These are phyloP conservation scores for Torymus tubicola DNA, from an alignment of 2,888 invertebrate genomes.

Conservation along the genomic window DNA sequence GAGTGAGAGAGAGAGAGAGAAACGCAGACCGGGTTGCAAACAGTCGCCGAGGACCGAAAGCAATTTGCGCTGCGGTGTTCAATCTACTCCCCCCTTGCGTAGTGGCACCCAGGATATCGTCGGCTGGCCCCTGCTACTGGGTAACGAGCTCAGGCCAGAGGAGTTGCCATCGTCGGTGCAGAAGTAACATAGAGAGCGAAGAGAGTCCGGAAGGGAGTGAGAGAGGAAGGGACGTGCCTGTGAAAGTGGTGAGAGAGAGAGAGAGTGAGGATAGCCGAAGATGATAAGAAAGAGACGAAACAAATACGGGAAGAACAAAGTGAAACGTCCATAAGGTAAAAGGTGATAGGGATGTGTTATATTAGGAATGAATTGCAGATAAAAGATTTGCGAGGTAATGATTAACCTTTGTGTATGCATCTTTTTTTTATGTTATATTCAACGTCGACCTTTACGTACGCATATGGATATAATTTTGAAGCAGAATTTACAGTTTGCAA, in stretches of 20 bases:
- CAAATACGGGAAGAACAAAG: no score
- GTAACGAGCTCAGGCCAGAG: conserved; percentile 53
- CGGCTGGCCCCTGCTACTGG: conserved; percentile 52
- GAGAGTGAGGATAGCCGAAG: conserved; percentile 3
- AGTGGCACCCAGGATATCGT: conserved; percentile 64
- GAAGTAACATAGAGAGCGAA: no score
- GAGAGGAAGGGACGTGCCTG: neutral
- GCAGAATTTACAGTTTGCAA: no score
- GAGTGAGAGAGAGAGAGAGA: conserved; percentile 5
- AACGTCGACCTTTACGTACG: no score
- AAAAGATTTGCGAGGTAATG: no score
- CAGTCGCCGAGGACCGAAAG: conserved; percentile 67
- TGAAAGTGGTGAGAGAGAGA: neutral
- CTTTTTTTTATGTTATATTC: no score
- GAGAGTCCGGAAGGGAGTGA: neutral
- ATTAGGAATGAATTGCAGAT: no score
- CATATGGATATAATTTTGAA: no score
- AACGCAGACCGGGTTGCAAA: conserved; percentile 63
- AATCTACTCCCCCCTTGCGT: conserved; percentile 63
- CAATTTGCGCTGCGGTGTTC: conserved; percentile 69
- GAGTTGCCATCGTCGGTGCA: neutral
- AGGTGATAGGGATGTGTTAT: no score
- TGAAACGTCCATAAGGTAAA: no score
- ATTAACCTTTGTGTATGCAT: no score
- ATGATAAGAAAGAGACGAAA: neutral